A percentile compares a stretch with the other conserved stretches of the same genome.
These are phyloP conservation scores for Leucophenga varia DNA, from an alignment of 1,140 invertebrate species.

Conservation along the genomic window DNA sequence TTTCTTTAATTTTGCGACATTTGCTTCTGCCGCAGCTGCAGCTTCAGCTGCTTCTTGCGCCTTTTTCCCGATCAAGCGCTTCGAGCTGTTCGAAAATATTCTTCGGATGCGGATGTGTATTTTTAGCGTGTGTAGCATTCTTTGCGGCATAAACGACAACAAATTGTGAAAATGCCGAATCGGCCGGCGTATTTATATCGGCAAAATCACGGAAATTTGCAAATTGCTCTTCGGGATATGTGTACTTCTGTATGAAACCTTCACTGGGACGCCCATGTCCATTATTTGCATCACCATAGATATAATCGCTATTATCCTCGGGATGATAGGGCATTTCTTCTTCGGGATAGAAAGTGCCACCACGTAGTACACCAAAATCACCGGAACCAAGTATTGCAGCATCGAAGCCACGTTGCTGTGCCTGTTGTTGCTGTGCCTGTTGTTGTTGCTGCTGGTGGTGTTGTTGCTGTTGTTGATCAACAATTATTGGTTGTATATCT, in stretches of 20 bases:
- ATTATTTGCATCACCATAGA: conserved; percentile 62
- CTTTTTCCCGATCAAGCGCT: conserved; percentile 66
- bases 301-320: conserved; percentile 60
- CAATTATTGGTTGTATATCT: conserved; percentile 1
- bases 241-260: conserved; percentile 56
- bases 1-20: conserved; percentile 42
- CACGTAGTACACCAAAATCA: conserved; percentile 84
- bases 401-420: conserved; percentile 40
- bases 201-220: conserved; percentile 87
- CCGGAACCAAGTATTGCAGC: conserved; percentile 74
- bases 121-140: conserved; percentile 58
- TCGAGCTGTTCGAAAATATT: conserved; percentile 80
- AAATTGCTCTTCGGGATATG: conserved; percentile 73
- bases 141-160: conserved; percentile 80
- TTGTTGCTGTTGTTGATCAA: conserved; percentile 22
- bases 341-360: conserved; percentile 77
- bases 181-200: conserved; percentile 79
- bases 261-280: conserved; percentile 64
- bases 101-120: conserved; percentile 65
- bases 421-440: conserved; percentile 17
- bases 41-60: conserved; percentile 46
- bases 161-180: conserved; percentile 77
- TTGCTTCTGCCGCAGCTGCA: conserved; percentile 15
- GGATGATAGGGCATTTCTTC: conserved; percentile 58
- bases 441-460: conserved; percentile 25